phyloP scores from a whole-genome alignment of 2,888 invertebrate genomes.

The Pollenia griseotomentosa region DNA sequence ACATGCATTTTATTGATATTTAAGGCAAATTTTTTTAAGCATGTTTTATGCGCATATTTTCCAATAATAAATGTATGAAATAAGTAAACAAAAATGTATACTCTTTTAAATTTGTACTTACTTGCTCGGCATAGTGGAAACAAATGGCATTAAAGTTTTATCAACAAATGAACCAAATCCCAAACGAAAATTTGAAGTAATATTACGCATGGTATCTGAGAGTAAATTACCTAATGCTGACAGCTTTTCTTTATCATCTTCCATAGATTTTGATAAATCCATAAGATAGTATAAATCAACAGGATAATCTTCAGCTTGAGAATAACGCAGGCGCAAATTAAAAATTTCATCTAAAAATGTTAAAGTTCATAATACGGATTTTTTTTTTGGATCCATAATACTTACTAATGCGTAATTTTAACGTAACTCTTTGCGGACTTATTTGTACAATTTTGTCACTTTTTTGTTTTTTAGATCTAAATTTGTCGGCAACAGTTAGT shows the following conservation, averaged over 20 bases:
- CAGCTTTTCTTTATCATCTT: constrained; percentile 98
- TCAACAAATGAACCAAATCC: constrained; percentile 98
- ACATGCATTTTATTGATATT: too few species aligned
- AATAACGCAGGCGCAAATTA: constrained; percentile 90
- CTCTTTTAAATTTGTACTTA: constrained; percentile 85
- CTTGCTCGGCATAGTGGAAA: constrained; percentile 95
- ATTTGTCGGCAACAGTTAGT: constrained; percentile 85
- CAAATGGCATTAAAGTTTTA: constrained; percentile 98
- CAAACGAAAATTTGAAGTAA: constrained; percentile 95
- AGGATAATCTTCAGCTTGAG: constrained; percentile 97
- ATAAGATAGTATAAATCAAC: constrained; percentile 99
- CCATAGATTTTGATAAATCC: constrained; percentile 99
- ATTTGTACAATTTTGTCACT: constrained; percentile 89
- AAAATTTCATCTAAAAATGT: constrained; percentile 89
- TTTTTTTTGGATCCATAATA: constrained; percentile 71
- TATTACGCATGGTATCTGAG: constrained; percentile 94
- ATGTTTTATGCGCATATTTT: too few species aligned
- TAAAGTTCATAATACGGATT: background rate
- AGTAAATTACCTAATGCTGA: constrained; percentile 92
- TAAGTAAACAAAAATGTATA: too few species aligned
- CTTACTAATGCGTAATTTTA: constrained; percentile 92
- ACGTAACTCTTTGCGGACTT: constrained; percentile 90
- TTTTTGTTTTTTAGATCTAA: constrained; percentile 75
- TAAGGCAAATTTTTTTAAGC: too few species aligned
- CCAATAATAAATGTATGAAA: too few species aligned